A percentile compares a stretch with the other conserved stretches of the same genome.
Conservation (phyloP, 2,797 vertebrate genomes). For the Myotis myotis region DNA sequence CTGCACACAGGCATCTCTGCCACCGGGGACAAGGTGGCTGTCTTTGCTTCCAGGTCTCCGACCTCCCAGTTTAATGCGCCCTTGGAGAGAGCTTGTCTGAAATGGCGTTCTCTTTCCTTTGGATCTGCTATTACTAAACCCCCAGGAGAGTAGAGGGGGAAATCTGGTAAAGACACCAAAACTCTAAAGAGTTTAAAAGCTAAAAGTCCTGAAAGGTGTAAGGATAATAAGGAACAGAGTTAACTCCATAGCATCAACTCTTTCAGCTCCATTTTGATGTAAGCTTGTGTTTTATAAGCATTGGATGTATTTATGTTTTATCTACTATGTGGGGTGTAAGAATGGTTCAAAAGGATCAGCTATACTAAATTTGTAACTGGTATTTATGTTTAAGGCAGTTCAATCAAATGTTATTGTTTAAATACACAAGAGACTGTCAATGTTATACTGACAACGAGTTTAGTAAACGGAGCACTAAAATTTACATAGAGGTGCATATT, state of each 20-base stretch:
- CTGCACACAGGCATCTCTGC: neutral
- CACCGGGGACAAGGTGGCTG: neutral
- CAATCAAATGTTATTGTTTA: conserved; percentile 11
- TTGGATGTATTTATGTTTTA: neutral
- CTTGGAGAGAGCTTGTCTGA: neutral
- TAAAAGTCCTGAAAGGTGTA: neutral
- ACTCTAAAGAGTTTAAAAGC: neutral
- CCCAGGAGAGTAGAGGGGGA: neutral
- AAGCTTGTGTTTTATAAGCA: neutral
- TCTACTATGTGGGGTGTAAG: neutral
- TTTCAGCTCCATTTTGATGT: neutral
- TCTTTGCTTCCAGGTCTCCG: neutral
- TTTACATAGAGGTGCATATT: neutral
- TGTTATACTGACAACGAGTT: conserved; percentile 6
- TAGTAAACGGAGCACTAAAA: conserved; percentile 5
- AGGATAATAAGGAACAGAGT: neutral
- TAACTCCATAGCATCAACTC: neutral
- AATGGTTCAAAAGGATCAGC: neutral
- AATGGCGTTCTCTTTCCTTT: neutral
- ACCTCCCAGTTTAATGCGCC: neutral
- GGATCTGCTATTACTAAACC: neutral
- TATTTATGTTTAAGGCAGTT: conserved; percentile 30
- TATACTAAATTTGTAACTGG: conserved; percentile 20
- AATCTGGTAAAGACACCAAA: neutral
- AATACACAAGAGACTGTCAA: neutral